Evolutionary conservation across 2,797 vertebrate species (phyloP).

Genomic region (Neoniphon sammara): DNA sequence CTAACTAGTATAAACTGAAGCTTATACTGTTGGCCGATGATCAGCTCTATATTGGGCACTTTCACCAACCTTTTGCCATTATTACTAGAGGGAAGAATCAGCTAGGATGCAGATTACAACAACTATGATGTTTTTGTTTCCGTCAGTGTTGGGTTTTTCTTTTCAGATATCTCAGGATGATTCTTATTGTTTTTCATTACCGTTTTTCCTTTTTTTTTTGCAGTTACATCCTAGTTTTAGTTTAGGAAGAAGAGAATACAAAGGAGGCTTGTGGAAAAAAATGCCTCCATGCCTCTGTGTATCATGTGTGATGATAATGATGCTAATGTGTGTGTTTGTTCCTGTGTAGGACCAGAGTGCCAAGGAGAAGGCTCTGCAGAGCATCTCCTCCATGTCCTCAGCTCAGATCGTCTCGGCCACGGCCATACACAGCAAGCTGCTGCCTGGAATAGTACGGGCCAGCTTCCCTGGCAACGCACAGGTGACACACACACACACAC

Average conservation of each 20-base stretch:
- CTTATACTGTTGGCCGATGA: too few relatives aligned
- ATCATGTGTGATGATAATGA: too few relatives aligned
- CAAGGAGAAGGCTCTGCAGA: slow-evolving; percentile 98
- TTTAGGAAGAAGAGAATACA: not conserved
- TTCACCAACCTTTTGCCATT: slow-evolving; percentile 16
- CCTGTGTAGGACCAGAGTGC: slow-evolving; percentile 93
- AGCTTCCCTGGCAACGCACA: slow-evolving; percentile 92
- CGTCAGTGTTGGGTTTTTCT: too few relatives aligned
- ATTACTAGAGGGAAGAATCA: not conserved
- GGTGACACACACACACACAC: slow-evolving; percentile 76
- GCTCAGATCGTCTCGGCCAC: slow-evolving; percentile 99
- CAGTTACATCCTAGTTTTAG: not conserved
- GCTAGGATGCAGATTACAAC: too few relatives aligned
- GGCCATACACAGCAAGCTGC: slow-evolving; percentile 98
- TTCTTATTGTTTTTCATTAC: not conserved
- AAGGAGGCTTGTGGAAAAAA: too few relatives aligned
- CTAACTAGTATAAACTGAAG: too few relatives aligned
- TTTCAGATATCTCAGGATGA: too few relatives aligned
- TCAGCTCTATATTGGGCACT: not conserved
- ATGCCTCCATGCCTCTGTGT: not conserved
- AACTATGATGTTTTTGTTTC: too few relatives aligned
- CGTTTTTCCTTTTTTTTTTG: not conserved
- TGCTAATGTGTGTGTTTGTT: slow-evolving; percentile 70
- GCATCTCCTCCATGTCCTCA: slow-evolving; percentile 99
- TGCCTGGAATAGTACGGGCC: slow-evolving; percentile 93